Base-by-base conservation (phyloP, 2,797 vertebrate genomes). In the Tenualosa thibaudeaui region DNA sequence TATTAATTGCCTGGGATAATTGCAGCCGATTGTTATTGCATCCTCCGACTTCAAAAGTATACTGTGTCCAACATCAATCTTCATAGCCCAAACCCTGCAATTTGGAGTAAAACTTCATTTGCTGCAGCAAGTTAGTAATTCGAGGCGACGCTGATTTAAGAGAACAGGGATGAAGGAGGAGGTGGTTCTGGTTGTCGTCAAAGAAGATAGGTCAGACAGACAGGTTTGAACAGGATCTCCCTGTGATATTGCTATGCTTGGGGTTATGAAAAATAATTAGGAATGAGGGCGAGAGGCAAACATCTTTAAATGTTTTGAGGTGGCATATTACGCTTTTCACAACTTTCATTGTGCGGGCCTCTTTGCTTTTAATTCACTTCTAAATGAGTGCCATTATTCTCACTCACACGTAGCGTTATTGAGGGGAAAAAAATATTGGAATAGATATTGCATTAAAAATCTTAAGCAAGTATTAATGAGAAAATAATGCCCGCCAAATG, bases 1-100 rank as follows among this genome's bases (percentile, higher is more conserved):
- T 97, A 96, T 97, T 98, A 98, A 97, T 97, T 96, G 95, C 93
- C 94, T 95, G 92, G 96, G 97, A 98, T 98, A 98, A 98, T 98
- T 97, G 96, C 95, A 95, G 93, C 78, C 96, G 96, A 97, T 96
- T 96, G 96, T 97, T 97, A 98, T 97, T 97, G 96, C 95, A 96
- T 96, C 94, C 96, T 96, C 93, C 93, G 94, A 96, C 95, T 97
- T 97, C 88, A 92, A 93, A 93, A 95, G 95, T 96, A 92, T 93
- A 91, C 93, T 94, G 92, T 93, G 94, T 95, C 96, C 94, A 87
- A 95, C 96, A 97, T 97, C 96, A 96, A 96, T 97, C 97, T 98
- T 97, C 94, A 96, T 96, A 94, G 68, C 83, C 93, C 37, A 94
- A 95, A 94, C 91, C 94, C 93, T 92, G 94, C 95, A 94, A 94